phyloP scores from a whole-genome alignment of 53 echinoderm and acorn worm genomes.

The Crossaster papposus region DNA sequence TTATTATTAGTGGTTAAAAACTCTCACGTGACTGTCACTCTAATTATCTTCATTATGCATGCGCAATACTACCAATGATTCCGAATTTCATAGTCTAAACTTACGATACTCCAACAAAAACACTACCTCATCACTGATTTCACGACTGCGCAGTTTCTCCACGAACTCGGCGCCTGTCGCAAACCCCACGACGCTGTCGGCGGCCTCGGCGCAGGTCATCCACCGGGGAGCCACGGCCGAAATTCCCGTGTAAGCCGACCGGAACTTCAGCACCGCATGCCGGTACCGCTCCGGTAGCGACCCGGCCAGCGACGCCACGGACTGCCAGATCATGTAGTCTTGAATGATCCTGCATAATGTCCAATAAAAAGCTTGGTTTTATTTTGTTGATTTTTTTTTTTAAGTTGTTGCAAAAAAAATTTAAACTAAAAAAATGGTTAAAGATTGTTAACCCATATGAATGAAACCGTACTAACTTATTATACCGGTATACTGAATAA shows the following conservation, averaged over 20 bases:
- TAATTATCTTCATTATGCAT: too few relatives aligned
- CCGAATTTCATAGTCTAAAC: not conserved
- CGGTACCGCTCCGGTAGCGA: conserved; percentile 30
- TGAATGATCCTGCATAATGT: conserved; percentile 20
- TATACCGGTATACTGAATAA: too few relatives aligned
- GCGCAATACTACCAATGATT: too few relatives aligned
- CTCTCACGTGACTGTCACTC: too few relatives aligned
- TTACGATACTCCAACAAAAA: not conserved
- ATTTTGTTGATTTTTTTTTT: too few relatives aligned
- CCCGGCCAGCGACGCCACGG: not conserved
- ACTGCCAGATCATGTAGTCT: conserved; percentile 62
- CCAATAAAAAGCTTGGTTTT: not conserved
- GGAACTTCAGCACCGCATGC: not conserved
- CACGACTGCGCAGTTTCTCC: conserved; percentile 9
- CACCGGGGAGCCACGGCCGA: conserved; percentile 10
- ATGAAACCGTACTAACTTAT: too few relatives aligned
- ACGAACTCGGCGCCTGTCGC: conserved; percentile 62
- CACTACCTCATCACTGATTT: conserved; percentile 47
- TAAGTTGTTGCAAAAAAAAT: too few relatives aligned
- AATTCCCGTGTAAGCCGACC: not conserved
- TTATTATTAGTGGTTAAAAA: too few relatives aligned
- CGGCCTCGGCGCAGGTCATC: conserved; percentile 20
- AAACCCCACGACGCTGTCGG: conserved; percentile 23
- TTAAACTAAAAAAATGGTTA: too few relatives aligned
- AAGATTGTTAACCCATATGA: too few relatives aligned